phyloP scores from a whole-genome alignment of 1,140 invertebrate genomes.

The Drosophila navojoa region DNA sequence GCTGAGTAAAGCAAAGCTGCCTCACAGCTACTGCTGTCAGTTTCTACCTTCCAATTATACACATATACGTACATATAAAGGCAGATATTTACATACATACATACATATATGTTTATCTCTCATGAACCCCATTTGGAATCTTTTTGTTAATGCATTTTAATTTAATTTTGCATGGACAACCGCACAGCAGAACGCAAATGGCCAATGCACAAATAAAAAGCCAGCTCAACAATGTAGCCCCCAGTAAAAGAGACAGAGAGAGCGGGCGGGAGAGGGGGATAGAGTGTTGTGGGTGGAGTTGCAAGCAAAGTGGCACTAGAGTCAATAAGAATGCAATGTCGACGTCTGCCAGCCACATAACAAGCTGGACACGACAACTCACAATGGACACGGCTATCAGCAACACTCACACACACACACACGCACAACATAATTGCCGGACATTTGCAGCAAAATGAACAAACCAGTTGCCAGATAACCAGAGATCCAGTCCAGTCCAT shows the following conservation, averaged over 20 bases:
- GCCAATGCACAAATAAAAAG: conserved; percentile 63
- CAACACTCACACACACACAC: conserved; percentile 30
- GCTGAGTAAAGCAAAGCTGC: too few species aligned
- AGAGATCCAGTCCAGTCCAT: conserved; percentile 3
- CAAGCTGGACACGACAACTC: conserved; percentile 64
- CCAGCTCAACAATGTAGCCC: conserved; percentile 66
- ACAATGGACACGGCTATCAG: conserved; percentile 56
- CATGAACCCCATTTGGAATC: conserved; percentile 27
- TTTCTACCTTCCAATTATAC: neutral
- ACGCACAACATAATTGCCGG: conserved; percentile 73
- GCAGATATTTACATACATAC: neutral
- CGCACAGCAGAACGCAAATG: conserved; percentile 62
- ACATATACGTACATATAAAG: neutral
- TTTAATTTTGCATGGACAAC: conserved; percentile 77
- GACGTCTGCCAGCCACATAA: conserved; percentile 70
- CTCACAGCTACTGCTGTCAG: neutral
- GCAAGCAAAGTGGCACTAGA: conserved; percentile 72
- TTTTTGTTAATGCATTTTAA: conserved; percentile 76
- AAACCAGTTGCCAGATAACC: conserved; percentile 19
- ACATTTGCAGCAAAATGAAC: conserved; percentile 79
- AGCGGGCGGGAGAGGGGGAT: neutral
- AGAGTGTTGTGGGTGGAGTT: conserved; percentile 25
- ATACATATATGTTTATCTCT: neutral
- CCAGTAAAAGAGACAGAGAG: conserved; percentile 13
- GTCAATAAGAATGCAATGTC: conserved; percentile 79